Percentiles rank a stretch among this genome's conserved stretches.
Evolutionary conservation across 1,140 invertebrate genomes (phyloP).

Genomic region (Trichogramma pretiosum): DNA sequence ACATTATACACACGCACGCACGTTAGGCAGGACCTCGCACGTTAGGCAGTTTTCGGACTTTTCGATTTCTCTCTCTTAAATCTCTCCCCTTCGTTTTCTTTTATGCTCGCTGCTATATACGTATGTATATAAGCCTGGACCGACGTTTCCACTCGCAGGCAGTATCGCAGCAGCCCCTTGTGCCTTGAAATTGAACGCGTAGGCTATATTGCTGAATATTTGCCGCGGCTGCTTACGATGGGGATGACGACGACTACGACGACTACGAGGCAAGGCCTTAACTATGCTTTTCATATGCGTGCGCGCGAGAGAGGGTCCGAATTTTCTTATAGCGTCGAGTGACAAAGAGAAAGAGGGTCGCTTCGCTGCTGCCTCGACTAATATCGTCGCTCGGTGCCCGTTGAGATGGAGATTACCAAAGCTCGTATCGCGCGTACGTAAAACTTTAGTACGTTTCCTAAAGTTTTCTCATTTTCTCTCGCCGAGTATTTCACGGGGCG

Average conservation of each 20-base stretch:
- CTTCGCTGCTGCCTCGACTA: no score
- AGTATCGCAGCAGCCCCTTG: neutral
- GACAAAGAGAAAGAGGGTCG: no score
- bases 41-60: constrained; percentile 13
- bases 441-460: neutral
- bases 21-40: neutral
- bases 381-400: no score
- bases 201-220: constrained; percentile 5
- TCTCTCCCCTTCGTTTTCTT: no score
- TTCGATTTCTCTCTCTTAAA: neutral
- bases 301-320: neutral
- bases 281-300: constrained; percentile 7
- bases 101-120: no score
- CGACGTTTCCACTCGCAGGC: neutral
- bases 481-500: neutral
- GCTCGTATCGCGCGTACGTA: neutral
- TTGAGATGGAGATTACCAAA: no score
- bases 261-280: constrained; percentile 5
- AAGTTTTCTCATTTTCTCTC: neutral
- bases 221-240: neutral
- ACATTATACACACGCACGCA: no score
- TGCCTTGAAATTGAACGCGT: constrained; percentile 15
- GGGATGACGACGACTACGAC: neutral
- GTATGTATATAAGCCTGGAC: no score
- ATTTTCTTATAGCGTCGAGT: no score